A percentile compares a stretch with the other conserved stretches of the same genome.
phyloP scores from a whole-genome alignment of 2,888 invertebrate species.

The Parnassius glacialis region DNA sequence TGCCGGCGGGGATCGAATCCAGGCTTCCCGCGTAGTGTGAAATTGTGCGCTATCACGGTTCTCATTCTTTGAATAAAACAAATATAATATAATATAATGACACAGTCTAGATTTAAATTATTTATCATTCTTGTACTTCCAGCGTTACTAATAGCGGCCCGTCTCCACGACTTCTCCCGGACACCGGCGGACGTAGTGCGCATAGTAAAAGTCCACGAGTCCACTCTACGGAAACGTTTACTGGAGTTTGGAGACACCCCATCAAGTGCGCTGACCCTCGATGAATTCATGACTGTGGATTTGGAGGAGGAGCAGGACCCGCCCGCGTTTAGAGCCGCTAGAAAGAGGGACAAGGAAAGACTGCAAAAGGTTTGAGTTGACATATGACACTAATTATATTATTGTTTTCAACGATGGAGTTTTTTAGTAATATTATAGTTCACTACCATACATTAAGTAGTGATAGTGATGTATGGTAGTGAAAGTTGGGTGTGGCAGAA shows the following conservation, averaged over 20 bases:
- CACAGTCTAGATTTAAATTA: too few species aligned
- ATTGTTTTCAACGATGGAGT: too few species aligned
- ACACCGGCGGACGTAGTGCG: conserved; percentile 93
- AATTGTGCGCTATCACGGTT: too few species aligned
- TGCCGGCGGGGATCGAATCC: too few species aligned
- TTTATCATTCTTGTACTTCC: conserved; percentile 28
- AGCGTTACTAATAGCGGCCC: conserved; percentile 96
- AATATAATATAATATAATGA: too few species aligned
- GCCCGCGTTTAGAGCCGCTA: conserved; percentile 95
- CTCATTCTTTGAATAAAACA: too few species aligned
- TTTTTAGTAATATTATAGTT: too few species aligned
- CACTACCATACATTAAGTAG: too few species aligned
- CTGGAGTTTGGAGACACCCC: conserved; percentile 98
- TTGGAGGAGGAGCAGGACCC: conserved; percentile 98
- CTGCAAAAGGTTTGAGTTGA: conserved; percentile 83
- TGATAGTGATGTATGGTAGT: too few species aligned
- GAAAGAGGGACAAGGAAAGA: conserved; percentile 92
- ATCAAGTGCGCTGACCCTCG: conserved; percentile 95
- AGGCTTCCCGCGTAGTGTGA: too few species aligned
- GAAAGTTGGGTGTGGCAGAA: too few species aligned
- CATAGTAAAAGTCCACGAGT: conserved; percentile 97
- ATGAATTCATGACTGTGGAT: conserved; percentile 98
- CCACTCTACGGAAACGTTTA: conserved; percentile 93
- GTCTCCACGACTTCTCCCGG: conserved; percentile 94
- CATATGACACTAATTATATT: too few species aligned